Conservation (phyloP, 1,140 invertebrate species). For the Aphidius gifuensis region DNA sequence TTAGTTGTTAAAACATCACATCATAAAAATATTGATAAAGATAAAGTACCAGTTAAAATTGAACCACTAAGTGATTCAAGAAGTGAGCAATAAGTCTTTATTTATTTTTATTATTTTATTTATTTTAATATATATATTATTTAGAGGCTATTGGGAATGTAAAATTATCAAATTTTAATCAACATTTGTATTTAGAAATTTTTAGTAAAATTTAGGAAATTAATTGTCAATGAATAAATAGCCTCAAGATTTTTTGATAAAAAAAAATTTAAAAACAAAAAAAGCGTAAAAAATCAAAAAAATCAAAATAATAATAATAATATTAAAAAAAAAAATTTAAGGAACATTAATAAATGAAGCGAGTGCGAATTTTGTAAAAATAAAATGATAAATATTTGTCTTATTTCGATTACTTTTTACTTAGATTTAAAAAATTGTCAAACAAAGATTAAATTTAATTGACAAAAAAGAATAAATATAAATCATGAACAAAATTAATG, state of each 20-base stretch:
- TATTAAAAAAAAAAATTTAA: constrained; percentile 9
- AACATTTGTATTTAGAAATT: no score
- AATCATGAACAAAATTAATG: not conserved
- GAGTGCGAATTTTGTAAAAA: not conserved
- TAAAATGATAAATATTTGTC: no score
- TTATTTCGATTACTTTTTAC: constrained; percentile 14
- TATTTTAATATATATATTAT: constrained; percentile 2
- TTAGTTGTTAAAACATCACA: constrained; percentile 58
- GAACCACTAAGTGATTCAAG: constrained; percentile 53
- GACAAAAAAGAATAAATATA: not conserved
- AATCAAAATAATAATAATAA: constrained; percentile 1
- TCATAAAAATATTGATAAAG: constrained; percentile 47
- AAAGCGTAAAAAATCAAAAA: not conserved
- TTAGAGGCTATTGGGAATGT: not conserved
- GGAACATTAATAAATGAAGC: constrained; percentile 14
- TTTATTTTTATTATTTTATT: not conserved
- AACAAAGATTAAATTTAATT: no score
- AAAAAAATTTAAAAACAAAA: no score
- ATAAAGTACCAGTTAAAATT: constrained; percentile 53
- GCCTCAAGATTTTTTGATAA: no score
- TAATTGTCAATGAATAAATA: no score
- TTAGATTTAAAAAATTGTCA: not conserved
- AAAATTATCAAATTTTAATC: no score
- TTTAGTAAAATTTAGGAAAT: no score
- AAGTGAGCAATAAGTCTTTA: constrained; percentile 46